Conservation (phyloP, 2,888 invertebrate genomes). For the Nemurella pictetii region DNA sequence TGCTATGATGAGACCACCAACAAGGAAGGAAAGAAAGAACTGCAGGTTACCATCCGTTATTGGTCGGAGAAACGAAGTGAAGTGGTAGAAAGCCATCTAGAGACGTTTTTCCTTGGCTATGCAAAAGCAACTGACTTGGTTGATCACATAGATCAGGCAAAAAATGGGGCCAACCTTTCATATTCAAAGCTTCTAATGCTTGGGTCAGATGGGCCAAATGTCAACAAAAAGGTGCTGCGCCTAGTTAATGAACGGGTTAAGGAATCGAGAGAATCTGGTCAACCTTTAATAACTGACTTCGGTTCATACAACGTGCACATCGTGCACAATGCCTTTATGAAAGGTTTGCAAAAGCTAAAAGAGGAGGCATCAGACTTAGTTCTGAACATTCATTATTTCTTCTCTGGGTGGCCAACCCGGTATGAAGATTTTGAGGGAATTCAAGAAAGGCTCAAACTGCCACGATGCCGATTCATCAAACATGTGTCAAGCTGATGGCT, state of each 20-base stretch:
- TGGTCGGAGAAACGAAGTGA: constrained; percentile 31
- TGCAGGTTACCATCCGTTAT: constrained; percentile 28
- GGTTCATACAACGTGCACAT: constrained; percentile 39
- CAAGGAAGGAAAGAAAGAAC: constrained; percentile 30
- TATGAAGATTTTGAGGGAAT: constrained; percentile 39
- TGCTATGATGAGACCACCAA: constrained; percentile 32
- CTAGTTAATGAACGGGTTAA: constrained; percentile 33
- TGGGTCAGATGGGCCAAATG: constrained; percentile 36
- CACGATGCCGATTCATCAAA: constrained; percentile 37
- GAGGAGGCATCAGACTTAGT: constrained; percentile 39
- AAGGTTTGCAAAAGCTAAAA: constrained; percentile 32
- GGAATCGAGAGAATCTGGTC: constrained; percentile 12
- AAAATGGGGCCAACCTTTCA: constrained; percentile 31
- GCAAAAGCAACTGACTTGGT: constrained; percentile 35
- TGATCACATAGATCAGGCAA: constrained; percentile 32
- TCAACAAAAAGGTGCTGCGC: constrained; percentile 35
- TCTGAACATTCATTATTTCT: constrained; percentile 38
- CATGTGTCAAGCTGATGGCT: constrained; percentile 40
- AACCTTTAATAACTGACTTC: constrained; percentile 37
- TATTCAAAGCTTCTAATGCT: constrained; percentile 33
- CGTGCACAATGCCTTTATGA: constrained; percentile 38
- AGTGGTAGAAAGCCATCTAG: constrained; percentile 32
- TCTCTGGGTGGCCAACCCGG: constrained; percentile 37
- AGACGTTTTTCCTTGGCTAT: constrained; percentile 35
- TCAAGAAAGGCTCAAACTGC: constrained; percentile 34